Evolutionary conservation across 2,797 vertebrate species (phyloP), one percentile per base, ranked within the genome.

Genomic region (Echeneis naucrates): DNA sequence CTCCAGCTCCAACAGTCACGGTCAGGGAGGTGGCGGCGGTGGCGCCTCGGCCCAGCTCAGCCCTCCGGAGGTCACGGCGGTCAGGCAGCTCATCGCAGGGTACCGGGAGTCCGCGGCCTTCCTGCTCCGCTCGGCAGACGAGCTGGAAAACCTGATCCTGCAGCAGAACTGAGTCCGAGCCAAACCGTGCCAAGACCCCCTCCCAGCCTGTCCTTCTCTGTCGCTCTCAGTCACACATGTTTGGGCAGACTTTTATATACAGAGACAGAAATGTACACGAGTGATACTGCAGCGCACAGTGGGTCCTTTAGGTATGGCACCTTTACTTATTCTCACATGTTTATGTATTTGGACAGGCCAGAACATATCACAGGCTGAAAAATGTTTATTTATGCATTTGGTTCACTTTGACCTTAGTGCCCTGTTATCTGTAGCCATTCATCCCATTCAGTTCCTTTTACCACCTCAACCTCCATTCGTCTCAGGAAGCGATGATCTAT

Each of bases 121-220:
- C 91, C 95, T 99, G 89, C 96, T 99, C n/a, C 97, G 98, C 67
- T 99, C 98, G 0, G 98, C 98, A 2, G 98, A 99, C 2, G 98
- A 99, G 96, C 96, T 99, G 91, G 98, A 99, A 92, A 98, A 97
- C 95, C 97, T 99, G 93, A 99, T 99, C 94, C 94, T 99, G 90
- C 98, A 99, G 94, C 98, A 99, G 95, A 99, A 99, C 96, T 99
- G 96, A 98, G 85, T 69, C 78, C 21, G 44, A 82, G 82, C 83
- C 80, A 57, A 79, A 78, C 69, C 47, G 80, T 85, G 88, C 83
- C 88, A 82, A 79, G 55, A 64, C 77, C 84, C 53, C 27, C 73
- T 56, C 54, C 55, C 12, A 42, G 87, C 73, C 88, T 80, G 82
- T 82, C 81, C 70, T 50, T 70, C 78, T 74, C 42, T 38, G 68